phyloP scores from a whole-genome alignment of 1,140 invertebrate species.

The Drosophila littoralis region DNA sequence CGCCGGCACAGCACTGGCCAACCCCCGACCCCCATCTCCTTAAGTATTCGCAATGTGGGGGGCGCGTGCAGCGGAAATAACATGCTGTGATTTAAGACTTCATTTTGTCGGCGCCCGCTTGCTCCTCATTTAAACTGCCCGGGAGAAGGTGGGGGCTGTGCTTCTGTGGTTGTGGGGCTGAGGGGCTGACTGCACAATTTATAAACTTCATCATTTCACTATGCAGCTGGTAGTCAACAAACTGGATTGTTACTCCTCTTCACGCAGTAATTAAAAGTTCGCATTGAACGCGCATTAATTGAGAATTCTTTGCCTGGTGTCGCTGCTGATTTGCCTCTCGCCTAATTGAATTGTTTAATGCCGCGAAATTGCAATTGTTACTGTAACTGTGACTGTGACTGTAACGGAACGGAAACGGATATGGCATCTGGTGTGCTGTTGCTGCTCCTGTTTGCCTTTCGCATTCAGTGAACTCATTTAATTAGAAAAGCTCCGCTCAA shows the following conservation, averaged over 20 bases:
- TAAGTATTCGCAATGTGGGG: background rate
- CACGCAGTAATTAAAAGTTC: conserved; percentile 44
- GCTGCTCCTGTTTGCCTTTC: conserved; percentile 28
- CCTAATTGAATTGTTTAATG: conserved; percentile 82
- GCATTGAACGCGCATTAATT: conserved; percentile 22
- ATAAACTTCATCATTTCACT: conserved; percentile 7
- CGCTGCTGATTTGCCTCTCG: conserved; percentile 53
- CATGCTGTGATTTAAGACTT: conserved; percentile 84
- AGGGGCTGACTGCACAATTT: conserved; percentile 24
- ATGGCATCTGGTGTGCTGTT: conserved; percentile 56
- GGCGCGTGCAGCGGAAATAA: conserved; percentile 69
- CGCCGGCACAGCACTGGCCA: conserved; percentile 29
- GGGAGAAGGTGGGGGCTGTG: background rate
- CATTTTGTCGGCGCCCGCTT: conserved; percentile 61
- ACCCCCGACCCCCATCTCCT: background rate
- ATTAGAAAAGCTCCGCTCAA: conserved; percentile 62
- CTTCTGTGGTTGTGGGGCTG: too few species aligned
- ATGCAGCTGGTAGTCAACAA: background rate
- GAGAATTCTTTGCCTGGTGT: conserved; percentile 34
- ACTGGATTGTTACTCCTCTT: conserved; percentile 23
- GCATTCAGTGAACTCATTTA: conserved; percentile 70
- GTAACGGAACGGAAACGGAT: conserved; percentile 67
- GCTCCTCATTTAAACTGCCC: conserved; percentile 13
- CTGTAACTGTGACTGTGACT: conserved; percentile 34
- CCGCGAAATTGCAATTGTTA: conserved; percentile 68